These are phyloP conservation scores for Albula goreensis DNA, from an alignment of 2,113 vertebrate species.

Conservation along the genomic window DNA sequence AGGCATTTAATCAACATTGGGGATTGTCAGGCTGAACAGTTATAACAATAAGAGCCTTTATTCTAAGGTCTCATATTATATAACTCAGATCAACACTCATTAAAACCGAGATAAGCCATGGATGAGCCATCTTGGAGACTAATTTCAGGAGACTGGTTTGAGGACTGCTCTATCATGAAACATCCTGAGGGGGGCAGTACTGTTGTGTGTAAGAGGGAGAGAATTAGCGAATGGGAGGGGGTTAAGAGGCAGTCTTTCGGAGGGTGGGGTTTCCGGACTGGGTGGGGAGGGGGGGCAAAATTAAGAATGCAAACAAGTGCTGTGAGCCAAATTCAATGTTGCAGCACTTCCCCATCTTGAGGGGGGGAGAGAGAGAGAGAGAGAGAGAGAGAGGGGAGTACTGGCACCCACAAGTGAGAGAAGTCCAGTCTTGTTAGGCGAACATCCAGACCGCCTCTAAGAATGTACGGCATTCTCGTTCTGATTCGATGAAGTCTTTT, in stretches of 20 bases:
- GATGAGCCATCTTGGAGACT: background rate
- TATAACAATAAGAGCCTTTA: background rate
- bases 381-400: constrained; percentile 37
- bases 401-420: constrained; percentile 34
- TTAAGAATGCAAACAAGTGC: constrained; percentile 58
- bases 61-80: background rate
- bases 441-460: constrained; percentile 43
- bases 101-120: background rate
- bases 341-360: constrained; percentile 62
- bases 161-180: background rate
- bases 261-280: background rate
- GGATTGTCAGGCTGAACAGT: background rate
- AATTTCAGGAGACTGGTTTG: background rate
- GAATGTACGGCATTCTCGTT: background rate
- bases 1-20: background rate
- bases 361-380: background rate
- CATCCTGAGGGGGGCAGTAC: constrained; percentile 54
- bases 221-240: background rate
- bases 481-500: background rate
- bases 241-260: background rate
- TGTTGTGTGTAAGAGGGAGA: constrained; percentile 30
- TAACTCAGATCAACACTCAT: background rate
- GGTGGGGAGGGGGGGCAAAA: constrained; percentile 37
- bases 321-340: constrained; percentile 52
- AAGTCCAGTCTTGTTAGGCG: constrained; percentile 53